phyloP scores from a whole-genome alignment of 2,797 vertebrate genomes.

The Hippocampus kuda region DNA sequence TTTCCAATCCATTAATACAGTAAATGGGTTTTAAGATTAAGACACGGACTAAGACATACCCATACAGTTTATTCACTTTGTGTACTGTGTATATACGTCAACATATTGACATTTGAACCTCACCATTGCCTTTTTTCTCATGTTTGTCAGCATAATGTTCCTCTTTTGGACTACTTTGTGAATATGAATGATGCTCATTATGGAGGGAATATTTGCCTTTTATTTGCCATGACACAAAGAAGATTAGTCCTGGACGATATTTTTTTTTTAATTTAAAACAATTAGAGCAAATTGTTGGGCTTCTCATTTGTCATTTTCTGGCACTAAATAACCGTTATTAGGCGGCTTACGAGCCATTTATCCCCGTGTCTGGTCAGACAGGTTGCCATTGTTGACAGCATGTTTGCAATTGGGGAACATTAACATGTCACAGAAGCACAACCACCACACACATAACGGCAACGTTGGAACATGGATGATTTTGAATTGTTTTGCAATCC shows the following conservation, averaged over 20 bases:
- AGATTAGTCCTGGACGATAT: slow-evolving; percentile 38
- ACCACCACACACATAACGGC: slow-evolving; percentile 13
- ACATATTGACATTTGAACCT: no score
- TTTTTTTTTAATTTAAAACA: slow-evolving; percentile 37
- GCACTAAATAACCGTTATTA: slow-evolving; percentile 34
- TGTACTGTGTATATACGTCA: no score
- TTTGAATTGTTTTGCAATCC: slow-evolving; percentile 50
- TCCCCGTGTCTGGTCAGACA: slow-evolving; percentile 17
- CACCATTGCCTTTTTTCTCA: background rate
- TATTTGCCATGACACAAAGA: slow-evolving; percentile 27
- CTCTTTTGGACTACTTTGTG: background rate
- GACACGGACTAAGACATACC: no score
- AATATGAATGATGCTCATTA: background rate
- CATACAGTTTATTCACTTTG: no score
- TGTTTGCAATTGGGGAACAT: background rate
- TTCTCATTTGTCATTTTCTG: slow-evolving; percentile 23
- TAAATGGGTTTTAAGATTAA: no score
- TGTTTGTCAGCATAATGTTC: background rate
- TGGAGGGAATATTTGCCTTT: slow-evolving; percentile 12
- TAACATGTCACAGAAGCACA: slow-evolving; percentile 2
- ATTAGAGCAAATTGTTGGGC: slow-evolving; percentile 37
- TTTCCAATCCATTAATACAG: no score
- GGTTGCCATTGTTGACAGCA: slow-evolving; percentile 18
- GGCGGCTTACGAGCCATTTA: slow-evolving; percentile 33
- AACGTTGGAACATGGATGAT: slow-evolving; percentile 34